These are phyloP conservation scores for Thera britannica DNA, from an alignment of 2,888 invertebrate species.

Conservation along the genomic window DNA sequence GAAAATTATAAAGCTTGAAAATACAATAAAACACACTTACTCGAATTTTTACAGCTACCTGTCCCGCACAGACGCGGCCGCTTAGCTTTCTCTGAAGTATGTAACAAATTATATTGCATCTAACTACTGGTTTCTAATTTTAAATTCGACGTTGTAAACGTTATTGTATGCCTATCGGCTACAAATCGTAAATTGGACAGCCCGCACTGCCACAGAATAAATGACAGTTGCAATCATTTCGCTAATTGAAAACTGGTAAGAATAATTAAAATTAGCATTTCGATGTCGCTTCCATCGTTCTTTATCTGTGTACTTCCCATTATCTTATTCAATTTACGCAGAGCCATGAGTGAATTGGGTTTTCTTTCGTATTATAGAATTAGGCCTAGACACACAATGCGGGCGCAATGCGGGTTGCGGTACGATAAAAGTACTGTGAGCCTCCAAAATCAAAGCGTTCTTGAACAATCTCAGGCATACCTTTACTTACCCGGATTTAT, in stretches of 20 bases:
- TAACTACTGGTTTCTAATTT: constrained; percentile 47
- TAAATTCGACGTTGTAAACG: constrained; percentile 44
- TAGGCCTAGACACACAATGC: constrained; percentile 23
- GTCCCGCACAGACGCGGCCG: constrained; percentile 19
- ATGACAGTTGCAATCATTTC: constrained; percentile 28
- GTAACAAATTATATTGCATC: constrained; percentile 41
- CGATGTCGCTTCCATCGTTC: constrained; percentile 51
- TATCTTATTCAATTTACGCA: constrained; percentile 80
- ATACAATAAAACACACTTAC: constrained; percentile 25
- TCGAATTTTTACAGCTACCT: constrained; percentile 28
- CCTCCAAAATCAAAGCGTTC: neutral
- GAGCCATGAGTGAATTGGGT: constrained; percentile 64
- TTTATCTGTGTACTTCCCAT: constrained; percentile 64
- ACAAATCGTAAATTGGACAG: constrained; percentile 41
- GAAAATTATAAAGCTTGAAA: constrained; percentile 14
- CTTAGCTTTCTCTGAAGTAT: constrained; percentile 39
- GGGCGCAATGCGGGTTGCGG: constrained; percentile 18
- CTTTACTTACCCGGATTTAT: neutral
- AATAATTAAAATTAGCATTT: constrained; percentile 54
- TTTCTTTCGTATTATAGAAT: constrained; percentile 61
- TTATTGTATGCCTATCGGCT: constrained; percentile 41
- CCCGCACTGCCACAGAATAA: constrained; percentile 31
- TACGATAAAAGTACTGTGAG: neutral
- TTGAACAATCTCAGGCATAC: neutral
- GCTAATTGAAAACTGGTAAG: constrained; percentile 42